Evolutionary conservation across 2,113 vertebrate genomes (phyloP), one percentile per base, ranked within the genome.

Genomic region (Osmerus eperlanus): DNA sequence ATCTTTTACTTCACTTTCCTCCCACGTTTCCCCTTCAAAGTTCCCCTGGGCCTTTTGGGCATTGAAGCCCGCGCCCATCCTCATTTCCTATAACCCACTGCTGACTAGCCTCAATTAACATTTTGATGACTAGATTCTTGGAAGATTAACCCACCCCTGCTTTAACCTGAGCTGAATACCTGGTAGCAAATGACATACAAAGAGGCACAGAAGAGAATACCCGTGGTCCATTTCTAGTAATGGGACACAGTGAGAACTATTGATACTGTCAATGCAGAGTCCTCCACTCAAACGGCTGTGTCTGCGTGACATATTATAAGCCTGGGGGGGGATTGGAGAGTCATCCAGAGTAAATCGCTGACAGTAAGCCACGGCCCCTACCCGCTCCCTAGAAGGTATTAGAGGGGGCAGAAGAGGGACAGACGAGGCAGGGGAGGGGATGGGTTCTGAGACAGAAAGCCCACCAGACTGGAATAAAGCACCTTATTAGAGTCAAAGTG

Each of bases 31-130:
- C 62, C 8, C 62, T 64, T 41, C 62, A 64, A 62, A 62, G 29
- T 64, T 32, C 62, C 2, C 29, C 25, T 36, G 8, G 25, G 28
- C 16, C 29, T 36, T 64, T 41, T 36, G 16, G 29, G 29, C 62
- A 64, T 64, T 64, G 62, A 64, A 64, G 62, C 62, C 62, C 62
- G 41, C 62, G 13, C 16, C 28, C 62, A 3, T 28, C 62, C 62
- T 36, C 16, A 36, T 64, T 64, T 64, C 25, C 62, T 21, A 36
- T 32, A 64, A 7, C 29, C 62, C 62, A 64, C 28, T n/a, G 25
- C 13, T 29, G 25, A 3, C n/a, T n/a, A 56, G 54, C 54, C 60
- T 29, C 62, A 36, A 36, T 36, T 64, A 64, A 18, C 62, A 32
- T 29, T 29, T 9, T 64, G 62, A 64, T 64, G 18, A 32, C 29